Evolutionary conservation across 2,113 vertebrate species (phyloP), one percentile per base, ranked within the genome.

Genomic region (Colossoma macropomum): DNA sequence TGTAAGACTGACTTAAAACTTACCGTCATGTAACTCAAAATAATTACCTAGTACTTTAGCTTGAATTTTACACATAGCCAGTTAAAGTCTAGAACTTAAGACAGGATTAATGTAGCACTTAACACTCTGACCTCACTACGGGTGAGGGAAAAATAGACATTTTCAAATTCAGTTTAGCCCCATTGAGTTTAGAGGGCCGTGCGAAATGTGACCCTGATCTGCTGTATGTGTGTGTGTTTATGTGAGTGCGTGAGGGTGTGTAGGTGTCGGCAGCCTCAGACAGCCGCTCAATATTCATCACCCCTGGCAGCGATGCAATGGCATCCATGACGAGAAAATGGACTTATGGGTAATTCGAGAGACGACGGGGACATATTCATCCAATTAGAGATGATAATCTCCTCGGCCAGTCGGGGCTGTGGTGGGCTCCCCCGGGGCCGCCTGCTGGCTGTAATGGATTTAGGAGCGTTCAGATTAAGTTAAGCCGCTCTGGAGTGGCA

Each of bases 361-460:
- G 86, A 34, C 30, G 45, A 45, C 60, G 27, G 60, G 54, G 80
- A 82, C 80, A 75, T 71, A 87, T 75, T 86, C 75, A 75, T 84
- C 86, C 85, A 85, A 86, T 87, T 87, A 89, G 77, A 85, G 83
- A 81, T 85, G 82, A 83, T 80, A 77, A 89, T 85, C 88, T 83
- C 86, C 79, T 82, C 73, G 25, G 56, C 34, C 70, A 83, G 68
- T 70, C 74, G 69, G 28, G 52, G 72, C 59, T 74, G 80, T 0
- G 56, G 45, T 73, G 63, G 11, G 66, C 72, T 65, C 86, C 80
- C 80, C 21, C 0, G 83, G 72, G 86, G 60, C 28, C 52, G 70
- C 28, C 80, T 21, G 65, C 77, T 62, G 65, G 72, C 76, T 32
- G 25, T 75, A 79, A 77, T 80, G 81, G 70, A 77, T 85, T 87